Evolutionary conservation across 2,888 invertebrate species (phyloP).

Genomic region (Lepas anatifera): DNA sequence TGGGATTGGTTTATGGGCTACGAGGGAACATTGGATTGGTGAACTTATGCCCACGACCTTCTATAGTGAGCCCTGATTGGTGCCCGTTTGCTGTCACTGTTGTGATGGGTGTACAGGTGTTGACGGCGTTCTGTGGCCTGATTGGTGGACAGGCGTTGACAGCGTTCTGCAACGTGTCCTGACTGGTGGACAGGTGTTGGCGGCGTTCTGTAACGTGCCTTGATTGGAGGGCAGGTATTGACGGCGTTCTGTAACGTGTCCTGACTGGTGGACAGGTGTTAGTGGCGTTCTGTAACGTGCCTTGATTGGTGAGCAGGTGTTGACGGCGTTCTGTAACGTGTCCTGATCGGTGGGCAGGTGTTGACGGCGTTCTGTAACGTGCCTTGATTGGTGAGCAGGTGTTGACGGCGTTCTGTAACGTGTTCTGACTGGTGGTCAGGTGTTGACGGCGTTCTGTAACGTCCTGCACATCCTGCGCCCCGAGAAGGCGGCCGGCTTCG

Average conservation of each 20-base stretch:
- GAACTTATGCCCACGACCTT: too few species aligned
- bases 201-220: background rate
- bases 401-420: background rate
- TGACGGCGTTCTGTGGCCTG: too few species aligned
- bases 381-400: slow-evolving; percentile 12
- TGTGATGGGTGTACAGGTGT: too few species aligned
- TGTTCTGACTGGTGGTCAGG: slow-evolving; percentile 35
- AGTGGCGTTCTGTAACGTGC: background rate
- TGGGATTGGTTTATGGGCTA: too few species aligned
- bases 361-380: background rate
- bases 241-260: too few species aligned
- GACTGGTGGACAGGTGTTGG: background rate
- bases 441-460: slow-evolving; percentile 91
- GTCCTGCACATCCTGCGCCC: slow-evolving; percentile 88
- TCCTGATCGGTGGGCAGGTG: background rate
- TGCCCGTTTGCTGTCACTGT: too few species aligned
- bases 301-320: background rate
- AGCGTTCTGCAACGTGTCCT: too few species aligned
- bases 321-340: background rate
- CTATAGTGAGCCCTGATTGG: too few species aligned
- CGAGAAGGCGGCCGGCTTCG: slow-evolving; percentile 86
- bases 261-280: background rate
- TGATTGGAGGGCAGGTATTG: background rate
- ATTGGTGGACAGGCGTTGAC: too few species aligned
- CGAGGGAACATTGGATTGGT: too few species aligned